Evolutionary conservation across 2,113 vertebrate species (phyloP).

Genomic region (Phalacrocorax carbo): DNA sequence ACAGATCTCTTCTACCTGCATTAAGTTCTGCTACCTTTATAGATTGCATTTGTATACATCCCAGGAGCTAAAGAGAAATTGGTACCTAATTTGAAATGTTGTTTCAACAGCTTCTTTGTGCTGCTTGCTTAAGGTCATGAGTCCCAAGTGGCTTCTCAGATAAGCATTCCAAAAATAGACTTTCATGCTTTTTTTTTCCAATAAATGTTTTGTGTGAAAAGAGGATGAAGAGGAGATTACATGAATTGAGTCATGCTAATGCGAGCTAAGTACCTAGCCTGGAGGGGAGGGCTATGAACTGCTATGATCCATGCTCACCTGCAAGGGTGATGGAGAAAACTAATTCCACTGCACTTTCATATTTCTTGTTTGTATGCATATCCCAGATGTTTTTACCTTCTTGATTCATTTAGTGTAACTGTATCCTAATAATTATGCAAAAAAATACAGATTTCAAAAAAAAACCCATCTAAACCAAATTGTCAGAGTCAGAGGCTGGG

Average conservation of each 20-base stretch:
- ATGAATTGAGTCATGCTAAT: background rate
- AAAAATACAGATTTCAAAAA: background rate
- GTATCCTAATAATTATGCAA: background rate
- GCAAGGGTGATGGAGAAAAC: background rate
- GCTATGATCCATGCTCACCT: background rate
- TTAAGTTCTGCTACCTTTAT: background rate
- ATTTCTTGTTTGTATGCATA: background rate
- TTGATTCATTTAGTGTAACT: background rate
- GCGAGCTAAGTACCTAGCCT: background rate
- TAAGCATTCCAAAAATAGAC: background rate
- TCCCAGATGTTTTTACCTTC: background rate
- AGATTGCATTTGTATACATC: background rate
- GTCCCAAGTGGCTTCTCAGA: background rate
- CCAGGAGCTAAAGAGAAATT: background rate
- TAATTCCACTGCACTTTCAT: background rate
- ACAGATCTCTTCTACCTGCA: background rate
- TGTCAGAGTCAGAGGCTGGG: background rate
- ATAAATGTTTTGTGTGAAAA: background rate
- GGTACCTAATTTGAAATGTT: background rate
- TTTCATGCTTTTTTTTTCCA: background rate
- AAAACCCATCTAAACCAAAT: background rate
- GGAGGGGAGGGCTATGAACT: background rate
- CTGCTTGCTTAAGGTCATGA: background rate
- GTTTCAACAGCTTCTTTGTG: background rate
- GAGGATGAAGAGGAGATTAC: background rate